A percentile compares a stretch with the other conserved stretches of the same genome.
Evolutionary conservation across 2,113 vertebrate species (phyloP).

Genomic region (Pipa parva): DNA sequence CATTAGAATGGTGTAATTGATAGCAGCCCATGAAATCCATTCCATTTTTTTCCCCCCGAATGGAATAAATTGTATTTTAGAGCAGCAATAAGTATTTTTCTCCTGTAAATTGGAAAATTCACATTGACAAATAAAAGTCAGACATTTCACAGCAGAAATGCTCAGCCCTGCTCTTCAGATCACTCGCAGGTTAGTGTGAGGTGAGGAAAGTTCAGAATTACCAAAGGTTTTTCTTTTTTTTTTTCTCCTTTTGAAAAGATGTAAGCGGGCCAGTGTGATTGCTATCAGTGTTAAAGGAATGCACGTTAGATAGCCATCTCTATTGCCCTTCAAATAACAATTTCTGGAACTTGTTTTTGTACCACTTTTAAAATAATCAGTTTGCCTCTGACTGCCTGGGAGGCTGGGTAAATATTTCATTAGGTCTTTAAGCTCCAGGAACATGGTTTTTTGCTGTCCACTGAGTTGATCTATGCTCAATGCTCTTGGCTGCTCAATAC

Average conservation of each 20-base stretch:
- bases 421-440: background rate
- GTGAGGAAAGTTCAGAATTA: background rate
- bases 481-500: background rate
- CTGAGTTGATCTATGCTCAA: background rate
- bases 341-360: conserved; percentile 5
- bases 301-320: conserved; percentile 15
- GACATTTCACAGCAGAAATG: background rate
- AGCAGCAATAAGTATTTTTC: too few relatives aligned
- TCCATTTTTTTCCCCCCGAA: too few relatives aligned
- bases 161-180: background rate
- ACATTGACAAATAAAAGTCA: background rate
- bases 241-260: conserved; percentile 5
- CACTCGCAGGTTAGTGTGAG: background rate
- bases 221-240: background rate
- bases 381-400: background rate
- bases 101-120: background rate
- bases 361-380: background rate
- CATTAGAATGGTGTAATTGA: too few relatives aligned
- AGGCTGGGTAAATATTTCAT: conserved; percentile 2
- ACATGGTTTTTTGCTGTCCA: background rate
- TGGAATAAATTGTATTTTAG: too few relatives aligned
- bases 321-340: conserved; percentile 10
- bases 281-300: conserved; percentile 15
- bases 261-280: conserved; percentile 1
- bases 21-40: too few relatives aligned